These are phyloP conservation scores for Vespertilio murinus DNA, from an alignment of 2,797 vertebrate genomes.

Conservation along the genomic window DNA sequence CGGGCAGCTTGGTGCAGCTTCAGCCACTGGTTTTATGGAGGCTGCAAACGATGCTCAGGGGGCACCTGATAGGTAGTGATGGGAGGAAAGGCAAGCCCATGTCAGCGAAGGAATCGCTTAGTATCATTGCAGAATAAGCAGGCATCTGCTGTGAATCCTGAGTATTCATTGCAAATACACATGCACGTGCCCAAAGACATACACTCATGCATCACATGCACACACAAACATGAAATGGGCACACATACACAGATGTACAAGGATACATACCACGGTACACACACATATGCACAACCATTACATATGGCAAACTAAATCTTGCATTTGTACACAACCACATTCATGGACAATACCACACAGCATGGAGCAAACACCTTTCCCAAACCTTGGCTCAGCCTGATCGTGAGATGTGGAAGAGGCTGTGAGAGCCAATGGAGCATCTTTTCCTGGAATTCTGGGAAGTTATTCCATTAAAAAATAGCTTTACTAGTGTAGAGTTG, in stretches of 20 bases:
- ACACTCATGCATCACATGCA: neutral
- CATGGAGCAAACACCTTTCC: neutral
- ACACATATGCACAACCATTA: neutral
- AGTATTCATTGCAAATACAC: neutral
- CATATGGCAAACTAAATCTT: neutral
- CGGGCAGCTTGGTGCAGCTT: neutral
- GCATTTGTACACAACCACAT: neutral
- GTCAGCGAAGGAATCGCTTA: neutral
- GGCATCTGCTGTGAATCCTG: neutral
- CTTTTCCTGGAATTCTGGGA: neutral
- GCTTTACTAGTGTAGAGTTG: neutral
- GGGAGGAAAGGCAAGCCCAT: neutral
- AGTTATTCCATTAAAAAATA: neutral
- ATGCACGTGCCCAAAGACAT: accelerated
- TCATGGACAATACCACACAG: no score
- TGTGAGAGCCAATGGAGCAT: accelerated
- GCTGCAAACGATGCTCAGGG: neutral
- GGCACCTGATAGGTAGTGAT: neutral
- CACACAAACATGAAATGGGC: neutral
- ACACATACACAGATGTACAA: neutral
- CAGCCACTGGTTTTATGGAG: neutral
- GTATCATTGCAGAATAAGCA: neutral
- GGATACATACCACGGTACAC: neutral
- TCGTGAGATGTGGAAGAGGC: neutral
- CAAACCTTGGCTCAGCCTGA: neutral